Evolutionary conservation across 2,797 vertebrate species (phyloP), one percentile per base, ranked within the genome.

Genomic region (Intellagama lesueurii): DNA sequence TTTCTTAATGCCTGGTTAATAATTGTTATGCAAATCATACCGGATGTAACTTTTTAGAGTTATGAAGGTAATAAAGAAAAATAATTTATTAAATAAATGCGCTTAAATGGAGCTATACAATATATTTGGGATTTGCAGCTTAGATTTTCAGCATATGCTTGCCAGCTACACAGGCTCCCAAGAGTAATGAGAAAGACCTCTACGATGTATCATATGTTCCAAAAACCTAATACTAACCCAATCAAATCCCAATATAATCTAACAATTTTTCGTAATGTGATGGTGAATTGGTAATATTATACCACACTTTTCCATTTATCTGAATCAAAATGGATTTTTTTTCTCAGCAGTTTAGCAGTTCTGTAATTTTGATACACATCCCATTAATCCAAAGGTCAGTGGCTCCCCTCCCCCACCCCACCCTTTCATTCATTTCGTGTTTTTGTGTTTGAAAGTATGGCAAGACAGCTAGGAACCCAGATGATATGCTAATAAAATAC

Each of bases 201-300:
- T 81, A 17, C 47, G 60, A 81, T 44, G 52, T 87, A 88, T 91
- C 76, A 70, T 17, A n/a, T 91, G 92, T 44, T 82, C 66, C n/a
- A 90, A 73, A 83, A 94, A 72, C 44, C 72, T 44, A 92, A 92
- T 86, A 75, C 2, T 91, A 22, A 84, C 26, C 16, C 87, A 90
- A 88, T 89, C 77, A 85, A 16, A 83, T 60, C 30, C 24, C 68
- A 90, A 68, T 44, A 77, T 19, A 28, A 17, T 83, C 75, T 87
- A 87, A 72, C 56, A 89, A 87, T 91, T 88, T 89, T 75, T 79
- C 22, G 7, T 93, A 72, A 89, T 11, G 16, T 35, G 81, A 17
- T 86, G n/a, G 16, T 86, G 28, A 92, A 28, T 79, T 86, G 73
- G 77, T 92, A 9, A 88, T 89, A 49, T 86, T 81, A 64, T 1